A percentile compares a stretch with the other conserved stretches of the same genome.
These are phyloP conservation scores for Chrosomus eos DNA, from an alignment of 2,797 vertebrate genomes.

Conservation along the genomic window DNA sequence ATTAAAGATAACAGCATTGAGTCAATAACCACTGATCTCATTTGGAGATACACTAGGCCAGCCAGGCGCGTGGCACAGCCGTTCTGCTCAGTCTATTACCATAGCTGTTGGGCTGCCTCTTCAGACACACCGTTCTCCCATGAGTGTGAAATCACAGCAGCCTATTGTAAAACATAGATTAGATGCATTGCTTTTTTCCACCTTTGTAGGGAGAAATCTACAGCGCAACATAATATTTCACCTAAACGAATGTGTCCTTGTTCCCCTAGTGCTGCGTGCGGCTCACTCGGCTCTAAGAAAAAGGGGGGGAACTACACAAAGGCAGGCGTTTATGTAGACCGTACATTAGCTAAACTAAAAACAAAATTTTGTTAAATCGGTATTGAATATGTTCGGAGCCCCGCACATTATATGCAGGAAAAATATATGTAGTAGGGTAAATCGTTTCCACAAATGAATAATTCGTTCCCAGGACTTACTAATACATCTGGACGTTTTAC, in stretches of 20 bases:
- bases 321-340: neutral
- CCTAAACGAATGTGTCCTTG: slow-evolving; percentile 51
- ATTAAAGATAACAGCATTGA: slow-evolving; percentile 80
- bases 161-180: slow-evolving; percentile 67
- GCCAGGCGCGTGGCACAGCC: slow-evolving; percentile 49
- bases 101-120: slow-evolving; percentile 60
- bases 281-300: neutral
- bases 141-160: slow-evolving; percentile 56
- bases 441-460: neutral
- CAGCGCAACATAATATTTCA: slow-evolving; percentile 60
- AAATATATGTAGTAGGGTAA: too few relatives aligned
- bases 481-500: neutral
- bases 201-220: slow-evolving; percentile 52
- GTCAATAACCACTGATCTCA: slow-evolving; percentile 82
- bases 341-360: neutral
- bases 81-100: slow-evolving; percentile 63
- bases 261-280: slow-evolving; percentile 9
- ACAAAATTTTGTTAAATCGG: neutral
- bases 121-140: slow-evolving; percentile 56
- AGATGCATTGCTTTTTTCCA: slow-evolving; percentile 51
- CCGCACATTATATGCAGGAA: too few relatives aligned
- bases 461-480: neutral
- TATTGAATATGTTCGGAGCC: neutral
- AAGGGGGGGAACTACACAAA: neutral
- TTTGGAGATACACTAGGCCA: slow-evolving; percentile 76